These are phyloP conservation scores for Thermophis baileyi DNA, from an alignment of 2,113 vertebrate genomes.

Conservation along the genomic window DNA sequence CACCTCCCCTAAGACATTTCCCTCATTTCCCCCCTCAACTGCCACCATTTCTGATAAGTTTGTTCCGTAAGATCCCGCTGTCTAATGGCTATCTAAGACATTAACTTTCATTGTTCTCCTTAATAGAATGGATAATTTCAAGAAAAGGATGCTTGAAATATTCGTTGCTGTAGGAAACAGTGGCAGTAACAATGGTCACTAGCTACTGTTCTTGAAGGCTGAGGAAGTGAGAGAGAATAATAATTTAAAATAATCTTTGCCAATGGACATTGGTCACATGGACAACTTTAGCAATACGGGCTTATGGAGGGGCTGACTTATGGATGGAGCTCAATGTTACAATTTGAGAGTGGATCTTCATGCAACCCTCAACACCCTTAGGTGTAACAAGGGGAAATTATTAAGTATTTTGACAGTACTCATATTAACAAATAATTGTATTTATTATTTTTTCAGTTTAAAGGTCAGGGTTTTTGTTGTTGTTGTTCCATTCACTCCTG, in stretches of 20 bases:
- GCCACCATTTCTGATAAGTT: not conserved
- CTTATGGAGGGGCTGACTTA: not conserved
- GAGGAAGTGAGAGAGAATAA: not conserved
- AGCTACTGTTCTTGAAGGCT: not conserved
- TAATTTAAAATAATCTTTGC: not conserved
- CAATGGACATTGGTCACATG: not conserved
- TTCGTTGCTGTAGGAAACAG: not conserved
- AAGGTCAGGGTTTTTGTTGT: not conserved
- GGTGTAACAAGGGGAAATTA: not conserved
- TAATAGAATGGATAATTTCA: not conserved
- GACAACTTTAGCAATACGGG: not conserved
- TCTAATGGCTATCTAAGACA: not conserved
- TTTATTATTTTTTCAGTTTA: not conserved
- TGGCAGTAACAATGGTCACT: not conserved
- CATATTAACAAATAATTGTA: not conserved
- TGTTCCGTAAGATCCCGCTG: not conserved
- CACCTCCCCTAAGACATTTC: not conserved
- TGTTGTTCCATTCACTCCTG: not conserved
- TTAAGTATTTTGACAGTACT: not conserved
- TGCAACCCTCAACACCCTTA: not conserved
- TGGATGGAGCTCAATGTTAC: not conserved
- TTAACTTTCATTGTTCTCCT: not conserved
- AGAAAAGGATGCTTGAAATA: not conserved
- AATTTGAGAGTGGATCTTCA: not conserved
- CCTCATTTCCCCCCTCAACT: not conserved